These are phyloP conservation scores for Bombyx huttoni DNA, from an alignment of 2,888 invertebrate species.

Conservation along the genomic window DNA sequence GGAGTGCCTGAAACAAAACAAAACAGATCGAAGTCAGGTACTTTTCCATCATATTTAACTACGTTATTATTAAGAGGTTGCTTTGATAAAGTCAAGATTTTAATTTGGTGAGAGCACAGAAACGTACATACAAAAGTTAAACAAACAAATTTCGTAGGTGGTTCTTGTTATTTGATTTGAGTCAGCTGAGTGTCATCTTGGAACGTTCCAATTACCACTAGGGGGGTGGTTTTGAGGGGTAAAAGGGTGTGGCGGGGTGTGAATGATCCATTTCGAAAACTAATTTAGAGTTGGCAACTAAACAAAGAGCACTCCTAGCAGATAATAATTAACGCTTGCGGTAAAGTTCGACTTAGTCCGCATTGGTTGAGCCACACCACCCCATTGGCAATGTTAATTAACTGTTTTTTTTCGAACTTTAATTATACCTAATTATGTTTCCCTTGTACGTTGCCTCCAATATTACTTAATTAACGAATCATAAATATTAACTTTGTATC, in stretches of 20 bases:
- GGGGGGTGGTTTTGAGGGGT: slow-evolving; percentile 21
- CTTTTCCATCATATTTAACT: slow-evolving; percentile 15
- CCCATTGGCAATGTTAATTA: slow-evolving; percentile 52
- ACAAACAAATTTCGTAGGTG: slow-evolving; percentile 5
- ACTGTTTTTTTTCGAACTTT: slow-evolving; percentile 14
- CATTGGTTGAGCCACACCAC: slow-evolving; percentile 55
- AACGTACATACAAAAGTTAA: neutral
- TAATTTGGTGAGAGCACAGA: neutral
- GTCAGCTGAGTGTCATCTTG: slow-evolving; percentile 67
- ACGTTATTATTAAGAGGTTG: neutral
- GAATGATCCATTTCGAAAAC: slow-evolving; percentile 74
- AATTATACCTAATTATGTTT: neutral
- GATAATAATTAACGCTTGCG: slow-evolving; percentile 73
- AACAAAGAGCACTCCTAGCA: slow-evolving; percentile 72
- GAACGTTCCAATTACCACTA: slow-evolving; percentile 69
- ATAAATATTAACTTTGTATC: neutral
- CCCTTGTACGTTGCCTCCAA: neutral
- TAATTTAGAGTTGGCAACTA: slow-evolving; percentile 74
- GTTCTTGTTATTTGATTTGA: slow-evolving; percentile 71
- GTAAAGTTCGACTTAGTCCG: slow-evolving; percentile 68
- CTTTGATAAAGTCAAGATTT: neutral
- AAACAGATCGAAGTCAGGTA: slow-evolving; percentile 21
- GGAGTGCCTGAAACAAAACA: slow-evolving; percentile 46
- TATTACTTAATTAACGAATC: neutral
- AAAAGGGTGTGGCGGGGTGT: slow-evolving; percentile 45